A percentile compares a stretch with the other conserved stretches of the same genome.
Evolutionary conservation across 1,140 invertebrate genomes (phyloP).

Genomic region (Octopus bimaculoides): DNA sequence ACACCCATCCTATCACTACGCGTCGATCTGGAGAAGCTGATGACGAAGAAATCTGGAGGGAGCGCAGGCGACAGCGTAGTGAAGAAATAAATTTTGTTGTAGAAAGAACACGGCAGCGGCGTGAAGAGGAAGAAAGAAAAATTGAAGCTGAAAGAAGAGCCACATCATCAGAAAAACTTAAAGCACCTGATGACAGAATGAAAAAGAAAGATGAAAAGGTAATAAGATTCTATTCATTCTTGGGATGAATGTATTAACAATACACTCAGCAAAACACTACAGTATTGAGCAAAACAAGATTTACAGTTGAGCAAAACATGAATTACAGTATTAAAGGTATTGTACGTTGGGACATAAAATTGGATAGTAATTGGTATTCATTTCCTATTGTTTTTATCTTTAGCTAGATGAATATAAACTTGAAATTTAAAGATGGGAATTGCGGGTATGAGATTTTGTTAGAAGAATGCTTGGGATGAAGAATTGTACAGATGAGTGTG

Average conservation of each 20-base stretch:
- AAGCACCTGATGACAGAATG: constrained; percentile 65
- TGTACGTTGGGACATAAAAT: too few species aligned
- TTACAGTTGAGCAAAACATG: too few species aligned
- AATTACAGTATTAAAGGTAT: too few species aligned
- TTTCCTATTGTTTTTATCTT: too few species aligned
- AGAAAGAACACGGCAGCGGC: constrained; percentile 72
- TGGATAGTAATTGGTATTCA: background rate
- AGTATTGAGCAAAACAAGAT: too few species aligned
- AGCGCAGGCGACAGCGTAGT: constrained; percentile 66
- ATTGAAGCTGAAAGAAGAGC: constrained; percentile 63
- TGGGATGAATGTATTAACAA: too few species aligned
- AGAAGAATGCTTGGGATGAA: too few species aligned
- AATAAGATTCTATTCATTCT: background rate
- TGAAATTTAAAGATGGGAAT: too few species aligned
- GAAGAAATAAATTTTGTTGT: constrained; percentile 71
- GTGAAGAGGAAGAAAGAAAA: constrained; percentile 79
- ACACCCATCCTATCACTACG: constrained; percentile 12
- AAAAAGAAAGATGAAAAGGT: constrained; percentile 47
- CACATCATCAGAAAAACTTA: constrained; percentile 65
- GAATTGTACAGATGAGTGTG: too few species aligned
- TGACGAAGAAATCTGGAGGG: constrained; percentile 74
- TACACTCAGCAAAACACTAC: too few species aligned
- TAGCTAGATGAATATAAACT: too few species aligned
- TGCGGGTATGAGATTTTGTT: too few species aligned
- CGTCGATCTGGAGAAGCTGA: constrained; percentile 51